A percentile compares a stretch with the other conserved stretches of the same genome.
Conservation (phyloP, 1,140 invertebrate species). For the Procambarus clarkii region DNA sequence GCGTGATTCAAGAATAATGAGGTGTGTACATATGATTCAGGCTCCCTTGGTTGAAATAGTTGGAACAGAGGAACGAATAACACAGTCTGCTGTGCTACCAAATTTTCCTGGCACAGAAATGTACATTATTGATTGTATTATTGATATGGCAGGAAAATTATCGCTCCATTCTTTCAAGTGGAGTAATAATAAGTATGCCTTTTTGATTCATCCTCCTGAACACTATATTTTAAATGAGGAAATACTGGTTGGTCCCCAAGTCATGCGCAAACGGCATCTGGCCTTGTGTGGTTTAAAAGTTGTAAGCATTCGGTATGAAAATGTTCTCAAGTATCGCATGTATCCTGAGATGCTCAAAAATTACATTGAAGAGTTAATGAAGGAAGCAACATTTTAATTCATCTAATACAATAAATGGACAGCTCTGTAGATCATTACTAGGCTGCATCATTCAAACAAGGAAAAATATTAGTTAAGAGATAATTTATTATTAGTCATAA, state of each 20-base stretch:
- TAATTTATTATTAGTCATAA: no score
- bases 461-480: no score
- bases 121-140: slow-evolving; percentile 81
- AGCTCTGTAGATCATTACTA: no score
- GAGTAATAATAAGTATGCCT: slow-evolving; percentile 74
- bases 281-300: slow-evolving; percentile 81
- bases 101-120: slow-evolving; percentile 79
- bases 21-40: slow-evolving; percentile 78
- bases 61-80: slow-evolving; percentile 77
- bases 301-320: slow-evolving; percentile 80
- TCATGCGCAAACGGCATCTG: slow-evolving; percentile 81
- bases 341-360: slow-evolving; percentile 75
- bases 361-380: slow-evolving; percentile 76
- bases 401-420: no score
- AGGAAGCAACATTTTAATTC: slow-evolving; percentile 65
- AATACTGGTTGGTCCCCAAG: slow-evolving; percentile 81
- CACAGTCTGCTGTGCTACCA: slow-evolving; percentile 78
- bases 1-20: slow-evolving; percentile 79
- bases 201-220: slow-evolving; percentile 82
- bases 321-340: slow-evolving; percentile 77
- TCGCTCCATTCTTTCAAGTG: slow-evolving; percentile 55
- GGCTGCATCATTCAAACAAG: no score
- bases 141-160: slow-evolving; percentile 77
- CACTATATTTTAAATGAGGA: slow-evolving; percentile 80
- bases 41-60: slow-evolving; percentile 76